Evolutionary conservation across 2,113 vertebrate genomes (phyloP), one percentile per base, ranked within the genome.

Genomic region (Camelus bactrianus): DNA sequence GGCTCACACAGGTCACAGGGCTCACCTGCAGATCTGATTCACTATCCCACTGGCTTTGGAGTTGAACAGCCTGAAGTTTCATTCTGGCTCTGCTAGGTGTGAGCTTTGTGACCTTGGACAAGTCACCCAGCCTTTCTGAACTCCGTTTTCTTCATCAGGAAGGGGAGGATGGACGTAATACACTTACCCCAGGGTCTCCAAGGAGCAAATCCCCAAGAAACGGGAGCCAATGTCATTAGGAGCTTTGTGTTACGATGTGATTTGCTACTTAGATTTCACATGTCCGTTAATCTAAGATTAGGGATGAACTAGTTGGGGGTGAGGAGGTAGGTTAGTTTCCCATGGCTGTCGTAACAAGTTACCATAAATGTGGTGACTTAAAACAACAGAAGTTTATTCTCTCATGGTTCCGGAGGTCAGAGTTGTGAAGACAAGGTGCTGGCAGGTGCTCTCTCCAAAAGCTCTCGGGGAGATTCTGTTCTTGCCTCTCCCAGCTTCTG

Each of bases 181-280:
- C 30, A 1, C 12, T 15, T 19, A 19, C 5, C 19, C 32, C 30
- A 2, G 28, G 1, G 48, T 38, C 64, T 14, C 1, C 20, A 6
- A 15, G 50, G 73, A 81, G 16, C 76, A 32, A 24, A 22, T 76
- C 54, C 67, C 70, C 5, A 17, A 38, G 46, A 62, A 56, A 26
- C 0, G 1, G 12, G 24, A 32, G 62, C 52, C 17, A 12, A 17
- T 19, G 20, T n/a, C 56, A 0, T 16, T 7, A 6, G 67, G 12
- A 58, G 4, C 16, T 3, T 56, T 9, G 48, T 14, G 17, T n/a
- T 17, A 4, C 0, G 48, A 8, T 4, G 1, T 42, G 38, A n/a
- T 28, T 69, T 60, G 32, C 82, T 69, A 0, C 50, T 38, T 81
- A 14, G n/a, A 24, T 24, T 26, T 35, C 16, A 7, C 32, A 30